phyloP scores from a whole-genome alignment of 2,797 vertebrate genomes.

The Aulostomus chinensis region DNA sequence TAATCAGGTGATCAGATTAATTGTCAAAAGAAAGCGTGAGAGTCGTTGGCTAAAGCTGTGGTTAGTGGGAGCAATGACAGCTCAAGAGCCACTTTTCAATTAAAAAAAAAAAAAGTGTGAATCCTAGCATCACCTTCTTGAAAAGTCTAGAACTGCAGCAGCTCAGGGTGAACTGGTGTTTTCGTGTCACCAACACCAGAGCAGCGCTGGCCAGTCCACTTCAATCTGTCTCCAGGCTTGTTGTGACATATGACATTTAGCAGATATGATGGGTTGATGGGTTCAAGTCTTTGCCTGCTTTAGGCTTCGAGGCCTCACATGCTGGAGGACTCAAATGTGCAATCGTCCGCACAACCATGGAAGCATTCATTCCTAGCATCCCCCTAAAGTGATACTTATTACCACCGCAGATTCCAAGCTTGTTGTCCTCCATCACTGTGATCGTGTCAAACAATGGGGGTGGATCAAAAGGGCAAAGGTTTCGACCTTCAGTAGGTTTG shows the following conservation, averaged over 20 bases:
- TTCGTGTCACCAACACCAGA: conserved; percentile 27
- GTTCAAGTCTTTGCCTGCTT: conserved; percentile 10
- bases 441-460: conserved; percentile 39
- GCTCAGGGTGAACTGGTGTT: conserved; percentile 7
- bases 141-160: background rate
- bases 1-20: conserved; percentile 7
- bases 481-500: conserved; percentile 36
- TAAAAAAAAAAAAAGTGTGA: background rate
- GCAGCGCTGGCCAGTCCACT: conserved; percentile 5
- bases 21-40: conserved; percentile 5
- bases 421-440: conserved; percentile 4
- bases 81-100: background rate
- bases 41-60: background rate
- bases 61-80: background rate
- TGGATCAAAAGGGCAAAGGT: conserved; percentile 31
- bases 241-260: conserved; percentile 57
- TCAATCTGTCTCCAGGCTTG: conserved; percentile 21
- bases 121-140: background rate
- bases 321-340: conserved; percentile 13
- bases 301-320: conserved; percentile 3
- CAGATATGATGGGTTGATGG: conserved; percentile 37
- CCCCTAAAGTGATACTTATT: conserved; percentile 34
- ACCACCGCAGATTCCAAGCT: conserved; percentile 18
- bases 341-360: conserved; percentile 9
- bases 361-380: conserved; percentile 23